Conservation (phyloP, 2,888 invertebrate genomes). For the Allolobophora icterica region DNA sequence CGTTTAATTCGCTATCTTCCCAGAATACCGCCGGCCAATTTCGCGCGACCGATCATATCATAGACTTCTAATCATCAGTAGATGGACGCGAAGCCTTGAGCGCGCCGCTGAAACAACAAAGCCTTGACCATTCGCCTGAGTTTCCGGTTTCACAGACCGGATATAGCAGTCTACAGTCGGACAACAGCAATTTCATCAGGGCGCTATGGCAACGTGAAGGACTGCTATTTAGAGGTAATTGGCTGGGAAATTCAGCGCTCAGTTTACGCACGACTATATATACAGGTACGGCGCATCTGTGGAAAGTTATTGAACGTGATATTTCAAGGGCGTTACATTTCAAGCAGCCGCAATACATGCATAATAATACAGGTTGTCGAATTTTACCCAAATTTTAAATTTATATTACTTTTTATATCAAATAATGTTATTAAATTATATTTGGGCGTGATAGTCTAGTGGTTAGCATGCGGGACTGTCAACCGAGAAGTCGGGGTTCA, state of each 20-base stretch:
- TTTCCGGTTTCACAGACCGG: not conserved
- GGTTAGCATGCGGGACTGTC: no score
- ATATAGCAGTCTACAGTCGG: not conserved
- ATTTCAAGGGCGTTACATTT: not conserved
- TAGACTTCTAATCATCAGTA: not conserved
- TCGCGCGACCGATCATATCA: not conserved
- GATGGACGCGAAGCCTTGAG: not conserved
- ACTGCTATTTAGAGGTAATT: not conserved
- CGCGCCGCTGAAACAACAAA: not conserved
- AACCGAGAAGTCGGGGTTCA: no score
- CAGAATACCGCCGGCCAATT: not conserved
- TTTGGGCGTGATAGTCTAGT: no score
- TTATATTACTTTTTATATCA: no score
- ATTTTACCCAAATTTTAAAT: no score
- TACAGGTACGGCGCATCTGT: not conserved
- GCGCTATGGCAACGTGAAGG: constrained; percentile 4
- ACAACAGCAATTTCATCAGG: not conserved
- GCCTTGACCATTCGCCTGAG: not conserved
- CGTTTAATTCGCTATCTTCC: constrained; percentile 9
- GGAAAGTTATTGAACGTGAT: not conserved
- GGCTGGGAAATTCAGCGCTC: not conserved
- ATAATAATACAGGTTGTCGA: no score
- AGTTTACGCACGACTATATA: not conserved
- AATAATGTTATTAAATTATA: no score
- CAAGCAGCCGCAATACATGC: no score